Base-by-base conservation (phyloP, 2,888 invertebrate species). In the Diabrotica balteata region DNA sequence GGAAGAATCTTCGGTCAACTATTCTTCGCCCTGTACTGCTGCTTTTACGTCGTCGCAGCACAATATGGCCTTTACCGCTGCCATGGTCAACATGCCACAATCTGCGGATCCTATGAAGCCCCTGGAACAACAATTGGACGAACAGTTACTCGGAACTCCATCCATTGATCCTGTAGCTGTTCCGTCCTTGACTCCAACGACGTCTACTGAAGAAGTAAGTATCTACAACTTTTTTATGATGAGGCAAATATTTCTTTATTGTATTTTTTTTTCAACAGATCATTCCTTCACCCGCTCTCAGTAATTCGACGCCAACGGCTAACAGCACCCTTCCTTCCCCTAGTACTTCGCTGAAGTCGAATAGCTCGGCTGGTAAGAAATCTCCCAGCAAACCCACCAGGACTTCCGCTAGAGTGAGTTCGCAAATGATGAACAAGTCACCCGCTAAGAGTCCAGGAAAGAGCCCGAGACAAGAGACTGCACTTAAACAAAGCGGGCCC, bases 11-110 rank as follows among this genome's bases (percentile, higher is more conserved):
- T 79, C 86, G 7, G 71, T 85, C 67, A 84, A 85, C 59, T 85
- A 83, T 76, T 85, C 87, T 6, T 86, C 88, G 6, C 84, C 90
- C 0, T 91, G 91, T 79, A 88, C 89, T 7, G 93, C 93, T 7
- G 91, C 94, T 4, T 94, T 94, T 80, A 93, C 93, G 1, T 90
- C 93, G 7, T 92, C 93, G 0, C 91, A 92, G 66, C 93, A 93
- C 80, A 94, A 93, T 78, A 89, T 94, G 86, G 93, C 93, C 1
- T 83, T 94, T 9, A 93, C 93, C 0, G 91, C 93, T 8, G 92
- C 93, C 2, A 92, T 93, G 89, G 92, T 93, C 10, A 91, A 92
- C 59, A 89, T 92, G 5, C 76, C 78, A n/a, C 45, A 66, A n/a
- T 43, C 69, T 54, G 71, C 54, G 49, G 45, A 17, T 5, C 44